Conservation (phyloP, 2,797 vertebrate species). For the Lacerta bilineata region DNA sequence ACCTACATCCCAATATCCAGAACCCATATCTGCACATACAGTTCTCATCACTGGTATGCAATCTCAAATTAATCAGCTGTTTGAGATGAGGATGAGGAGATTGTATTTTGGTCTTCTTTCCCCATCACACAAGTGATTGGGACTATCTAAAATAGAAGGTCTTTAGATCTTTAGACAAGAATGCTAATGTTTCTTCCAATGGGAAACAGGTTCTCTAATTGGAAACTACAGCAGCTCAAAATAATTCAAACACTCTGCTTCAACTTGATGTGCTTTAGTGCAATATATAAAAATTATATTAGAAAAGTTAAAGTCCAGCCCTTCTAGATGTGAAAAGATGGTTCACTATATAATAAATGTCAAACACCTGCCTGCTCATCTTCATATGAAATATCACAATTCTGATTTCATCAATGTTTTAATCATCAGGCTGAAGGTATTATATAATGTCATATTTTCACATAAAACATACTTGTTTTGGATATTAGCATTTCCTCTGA, state of each 20-base stretch:
- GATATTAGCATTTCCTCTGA: background rate
- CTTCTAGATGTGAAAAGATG: background rate
- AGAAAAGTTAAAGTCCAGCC: conserved; percentile 39
- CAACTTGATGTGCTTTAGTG: conserved; percentile 39
- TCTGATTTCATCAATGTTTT: conserved; percentile 1
- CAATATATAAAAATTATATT: conserved; percentile 45
- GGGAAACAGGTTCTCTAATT: background rate
- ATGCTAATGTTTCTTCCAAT: background rate
- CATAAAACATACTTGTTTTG: conserved; percentile 20
- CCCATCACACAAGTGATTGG: background rate
- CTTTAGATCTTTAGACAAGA: background rate
- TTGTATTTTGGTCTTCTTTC: background rate
- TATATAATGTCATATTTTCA: conserved; percentile 23
- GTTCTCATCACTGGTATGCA: no score
- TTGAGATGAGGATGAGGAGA: background rate
- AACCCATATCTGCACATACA: background rate
- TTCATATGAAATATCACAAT: background rate
- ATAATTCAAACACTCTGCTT: conserved; percentile 62
- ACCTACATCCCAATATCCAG: background rate
- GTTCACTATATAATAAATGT: conserved; percentile 12
- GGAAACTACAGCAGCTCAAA: conserved; percentile 59
- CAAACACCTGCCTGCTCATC: conserved; percentile 3
- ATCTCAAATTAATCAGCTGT: background rate
- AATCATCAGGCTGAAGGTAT: background rate
- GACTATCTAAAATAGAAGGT: background rate